Evolutionary conservation across 2,113 vertebrate genomes (phyloP), one percentile per base, ranked within the genome.

Genomic region (Piprites chloris): DNA sequence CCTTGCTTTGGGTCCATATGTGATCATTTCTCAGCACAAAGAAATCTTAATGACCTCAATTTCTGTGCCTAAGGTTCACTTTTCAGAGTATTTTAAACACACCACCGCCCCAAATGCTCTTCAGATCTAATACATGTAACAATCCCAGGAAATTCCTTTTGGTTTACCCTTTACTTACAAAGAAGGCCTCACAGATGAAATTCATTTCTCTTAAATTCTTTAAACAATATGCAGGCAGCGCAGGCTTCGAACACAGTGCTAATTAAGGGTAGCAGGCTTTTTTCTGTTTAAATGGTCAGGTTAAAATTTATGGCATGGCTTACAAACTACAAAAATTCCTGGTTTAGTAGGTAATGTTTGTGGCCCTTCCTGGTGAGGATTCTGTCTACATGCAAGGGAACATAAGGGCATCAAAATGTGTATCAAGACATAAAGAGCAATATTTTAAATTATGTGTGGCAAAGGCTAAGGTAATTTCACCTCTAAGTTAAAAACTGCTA

Each of bases 131-230:
- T 71, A 84, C 33, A 77, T 35, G 59, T 89, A 97, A 94, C 94
- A 95, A 96, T 85, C 87, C 95, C 95, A 95, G 95, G 96, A 96
- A 96, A 96, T 95, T 91, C 94, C 90, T 95, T 96, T 91, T 77
- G 93, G 88, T 93, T 96, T 95, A 92, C 89, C 89, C 85, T 87
- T 79, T 62, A 87, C 82, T 96, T 93, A 79, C 65, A 96, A 91
- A 89, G 83, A 81, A 90, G 87, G 68, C 50, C 62, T 79, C 69
- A 78, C 95, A 95, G 74, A 95, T 85, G 92, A 93, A 89, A 94
- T 87, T 76, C 0, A 93, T 94, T 96, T 95, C 71, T 95, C 62
- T 84, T 85, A 83, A 94, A 96, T 96, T 93, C 85, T 89, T 94
- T 87, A 63, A 71, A 92, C 66, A 95, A 91, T 83, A 93, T 87